Evolutionary conservation across 1,140 invertebrate species (phyloP), one percentile per base, ranked within the genome.

Genomic region (Megalopta genalis): DNA sequence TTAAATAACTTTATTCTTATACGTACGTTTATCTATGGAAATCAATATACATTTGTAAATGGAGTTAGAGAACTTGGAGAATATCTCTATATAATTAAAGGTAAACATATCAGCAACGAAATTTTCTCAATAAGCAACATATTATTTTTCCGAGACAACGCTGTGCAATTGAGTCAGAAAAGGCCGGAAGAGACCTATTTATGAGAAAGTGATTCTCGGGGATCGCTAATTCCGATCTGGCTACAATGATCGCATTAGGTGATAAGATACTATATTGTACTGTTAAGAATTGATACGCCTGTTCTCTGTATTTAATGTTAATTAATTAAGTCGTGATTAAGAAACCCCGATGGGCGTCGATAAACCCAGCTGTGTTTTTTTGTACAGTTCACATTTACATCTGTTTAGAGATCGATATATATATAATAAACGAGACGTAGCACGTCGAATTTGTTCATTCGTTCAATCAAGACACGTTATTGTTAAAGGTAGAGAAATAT

Each of bases 381-480:
- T 92, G 90, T 92, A 92, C 90, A 92, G 90, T 86, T 81, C 83
- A 68, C 74, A 85, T 87, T 86, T 89, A 85, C 85, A 89, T 90
- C 86, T 52, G 16, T 82, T 84, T 77, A 83, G 46, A 84, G 39
- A 85, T 84, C 63, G 74, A 80, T 67, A 46, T 46, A 46, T 46
- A 82, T 63, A 82, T 78, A 81, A 82, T 65, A 82, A 78, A 81
- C 32, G 65, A 70, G 59, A 23, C 81, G 75, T 81, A 86, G 60
- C 16, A 70, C 21, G 25, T 25, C 52, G 25, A 46, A 70, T 10
- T 18, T 21, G 59, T 70, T 71, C 23, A 39, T 63, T 39, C 18
- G 12, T 32, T 46, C 42, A 46, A 12, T 46, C 42, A 46, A 46
- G 42, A 46, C 42, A 78, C 52, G 16, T 46, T n/a, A 25, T 64